Base-by-base conservation (phyloP, 2,888 invertebrate genomes). In the Cosmia trapezina region DNA sequence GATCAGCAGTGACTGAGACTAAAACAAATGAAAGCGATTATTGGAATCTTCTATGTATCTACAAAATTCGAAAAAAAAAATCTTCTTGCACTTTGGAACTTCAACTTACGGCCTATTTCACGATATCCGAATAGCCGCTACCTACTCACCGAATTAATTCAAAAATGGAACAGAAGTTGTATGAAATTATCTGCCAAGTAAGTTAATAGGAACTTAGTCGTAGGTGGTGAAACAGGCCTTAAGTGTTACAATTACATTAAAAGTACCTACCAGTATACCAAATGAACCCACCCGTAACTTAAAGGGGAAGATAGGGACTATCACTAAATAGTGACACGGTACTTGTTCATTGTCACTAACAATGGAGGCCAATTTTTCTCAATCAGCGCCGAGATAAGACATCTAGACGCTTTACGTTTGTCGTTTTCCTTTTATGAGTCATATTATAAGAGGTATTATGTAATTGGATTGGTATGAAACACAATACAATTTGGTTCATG, bases 361-460 rank as follows among this genome's bases (percentile, higher is more conserved):
- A 83, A 82, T 73, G 49, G 71, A 28, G 19, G 66, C n/a, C 47
- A 67, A 71, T 83, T 80, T 73, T 79, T 76, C 69, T 80, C 66
- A 83, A 80, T 76, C 62, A 70, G 49, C 41, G 17, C 22, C 33
- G 9, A 33, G 83, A 82, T 82, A 76, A 80, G 28, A 33, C 56
- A n/a, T 54, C 62, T 47, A 56, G 56, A 37, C 28, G 33, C 4
- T 53, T 64, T n/a, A 33, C n/a, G 43, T 57, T 73, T 72, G n/a
- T 47, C 56, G 17, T 56, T 49, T 65, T 43, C 14, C 43, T 66
- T 67, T 8, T 19, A 77, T 72, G 61, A 73, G 28, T 73, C 66
- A 60, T 62, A 60, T 28, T 33, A 41, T 28, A 51, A 22, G 45
- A 65, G 8, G 14, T 43, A 47, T 45, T 47, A 49, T 12, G 4